Evolutionary conservation across 2,797 vertebrate species (phyloP).

Genomic region (Propithecus perrieri): DNA sequence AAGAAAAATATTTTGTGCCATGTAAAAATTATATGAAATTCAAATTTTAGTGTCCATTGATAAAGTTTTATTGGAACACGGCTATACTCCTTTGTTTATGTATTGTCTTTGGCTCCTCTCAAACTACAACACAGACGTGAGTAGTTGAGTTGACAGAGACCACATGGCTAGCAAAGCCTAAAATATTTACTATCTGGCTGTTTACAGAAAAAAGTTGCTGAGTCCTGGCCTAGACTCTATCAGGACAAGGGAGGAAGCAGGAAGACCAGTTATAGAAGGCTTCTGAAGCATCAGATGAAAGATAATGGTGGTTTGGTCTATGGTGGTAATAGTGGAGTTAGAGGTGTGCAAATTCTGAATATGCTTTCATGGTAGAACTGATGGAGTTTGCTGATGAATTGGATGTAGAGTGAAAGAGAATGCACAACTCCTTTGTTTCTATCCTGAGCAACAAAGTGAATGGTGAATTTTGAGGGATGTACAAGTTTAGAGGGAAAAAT

Average conservation of each 20-base stretch:
- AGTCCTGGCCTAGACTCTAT: background rate
- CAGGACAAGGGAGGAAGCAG: background rate
- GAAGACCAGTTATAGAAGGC: background rate
- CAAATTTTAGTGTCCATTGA: background rate
- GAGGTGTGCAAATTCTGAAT: background rate
- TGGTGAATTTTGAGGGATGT: background rate
- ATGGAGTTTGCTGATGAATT: background rate
- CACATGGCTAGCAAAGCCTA: constrained; percentile 11
- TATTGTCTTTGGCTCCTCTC: background rate
- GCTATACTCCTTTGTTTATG: background rate
- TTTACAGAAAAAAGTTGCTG: background rate
- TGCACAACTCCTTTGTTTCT: background rate
- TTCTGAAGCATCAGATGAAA: background rate
- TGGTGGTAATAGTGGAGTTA: background rate
- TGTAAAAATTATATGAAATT: constrained; percentile 32
- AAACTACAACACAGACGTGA: background rate
- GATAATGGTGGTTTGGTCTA: background rate
- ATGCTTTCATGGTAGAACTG: background rate
- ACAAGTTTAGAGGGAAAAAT: background rate
- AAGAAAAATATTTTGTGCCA: background rate
- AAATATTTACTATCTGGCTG: constrained; percentile 37
- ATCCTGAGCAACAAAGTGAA: background rate
- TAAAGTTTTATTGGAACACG: background rate
- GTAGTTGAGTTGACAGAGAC: constrained; percentile 11
- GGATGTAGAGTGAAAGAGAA: background rate